Evolutionary conservation across 2,888 invertebrate genomes (phyloP), one percentile per base, ranked within the genome.

Genomic region (Polyploca ridens): DNA sequence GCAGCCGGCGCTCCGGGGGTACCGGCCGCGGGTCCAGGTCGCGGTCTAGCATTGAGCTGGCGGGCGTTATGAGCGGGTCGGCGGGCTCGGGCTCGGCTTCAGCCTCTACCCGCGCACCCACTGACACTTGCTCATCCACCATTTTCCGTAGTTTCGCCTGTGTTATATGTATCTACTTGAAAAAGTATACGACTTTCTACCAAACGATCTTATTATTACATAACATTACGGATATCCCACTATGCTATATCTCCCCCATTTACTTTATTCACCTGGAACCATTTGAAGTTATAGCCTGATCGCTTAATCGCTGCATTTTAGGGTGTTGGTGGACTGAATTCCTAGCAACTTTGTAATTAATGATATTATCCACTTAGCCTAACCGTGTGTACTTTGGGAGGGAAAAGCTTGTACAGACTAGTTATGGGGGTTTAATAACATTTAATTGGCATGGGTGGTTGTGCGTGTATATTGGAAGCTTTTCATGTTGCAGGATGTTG

Each of bases 101-200:
- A 7, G 85, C 85, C 66, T 96, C 96, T 72, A 95, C 95, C 73
- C 96, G 94, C 62, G 96, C 91, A 65, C 95, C 94, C 76, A 96
- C 96, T 78, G 96, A 95, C 86, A 96, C 96, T 94, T 97, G 97
- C 95, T 98, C 97, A 94, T 97, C 97, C 86, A 97, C 97, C 97
- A 97, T 97, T 94, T 97, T 97, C 94, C 97, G 96, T 89, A 97
- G 96, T 95, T 97, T 97, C 93, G 95, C 95, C 96, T 97, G 94
- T 19, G 78, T 69, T 62, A 57, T 70, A 65, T 58, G 35, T 14
- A 60, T 14, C 11, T 41, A 41, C 16, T 19, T 38, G 5, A 19
- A 49, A 49, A 16, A 16, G n/a, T 16, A 46, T n/a, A n/a, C n/a
- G n/a, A n/a, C 46, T 4, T 49, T n/a, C 0, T n/a, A 46, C 6